phyloP scores from a whole-genome alignment of 2,113 vertebrate species.

The Merops nubicus region DNA sequence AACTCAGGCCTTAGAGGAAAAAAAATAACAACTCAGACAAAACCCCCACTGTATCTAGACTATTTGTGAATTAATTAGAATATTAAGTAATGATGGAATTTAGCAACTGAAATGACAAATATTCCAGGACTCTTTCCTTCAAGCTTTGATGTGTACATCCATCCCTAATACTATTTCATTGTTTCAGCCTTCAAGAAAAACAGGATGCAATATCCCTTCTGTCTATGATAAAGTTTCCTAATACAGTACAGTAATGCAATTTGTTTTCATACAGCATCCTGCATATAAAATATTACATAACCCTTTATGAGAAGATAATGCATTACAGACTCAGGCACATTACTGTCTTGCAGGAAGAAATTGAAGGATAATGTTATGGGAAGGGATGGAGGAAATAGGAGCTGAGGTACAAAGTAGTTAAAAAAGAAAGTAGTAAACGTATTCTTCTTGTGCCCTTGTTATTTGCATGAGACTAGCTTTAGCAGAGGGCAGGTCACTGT shows the following conservation, averaged over 20 bases:
- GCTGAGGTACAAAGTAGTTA: slow-evolving; percentile 12
- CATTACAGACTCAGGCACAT: slow-evolving; percentile 60
- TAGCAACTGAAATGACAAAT: slow-evolving; percentile 1
- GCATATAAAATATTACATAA: slow-evolving; percentile 68
- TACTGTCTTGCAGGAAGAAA: slow-evolving; percentile 58
- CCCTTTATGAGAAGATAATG: slow-evolving; percentile 68
- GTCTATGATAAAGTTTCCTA: slow-evolving; percentile 69
- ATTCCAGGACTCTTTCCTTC: neutral
- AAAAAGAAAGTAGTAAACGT: neutral
- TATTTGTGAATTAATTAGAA: slow-evolving; percentile 21
- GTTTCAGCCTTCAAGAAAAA: slow-evolving; percentile 59
- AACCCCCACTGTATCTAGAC: neutral
- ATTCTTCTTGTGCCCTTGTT: neutral
- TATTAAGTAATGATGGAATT: slow-evolving; percentile 26
- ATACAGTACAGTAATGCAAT: slow-evolving; percentile 65
- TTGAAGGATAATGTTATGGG: slow-evolving; percentile 40
- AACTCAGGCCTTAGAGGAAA: neutral
- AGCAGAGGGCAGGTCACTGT: neutral
- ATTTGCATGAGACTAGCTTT: neutral
- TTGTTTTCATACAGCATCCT: slow-evolving; percentile 70
- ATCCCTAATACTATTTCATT: neutral
- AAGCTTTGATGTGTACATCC: neutral
- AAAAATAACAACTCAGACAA: neutral
- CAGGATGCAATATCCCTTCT: slow-evolving; percentile 67
- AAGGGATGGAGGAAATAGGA: slow-evolving; percentile 28